These are phyloP conservation scores for Eustalomyia histrio DNA, from an alignment of 2,888 invertebrate genomes.

Conservation along the genomic window DNA sequence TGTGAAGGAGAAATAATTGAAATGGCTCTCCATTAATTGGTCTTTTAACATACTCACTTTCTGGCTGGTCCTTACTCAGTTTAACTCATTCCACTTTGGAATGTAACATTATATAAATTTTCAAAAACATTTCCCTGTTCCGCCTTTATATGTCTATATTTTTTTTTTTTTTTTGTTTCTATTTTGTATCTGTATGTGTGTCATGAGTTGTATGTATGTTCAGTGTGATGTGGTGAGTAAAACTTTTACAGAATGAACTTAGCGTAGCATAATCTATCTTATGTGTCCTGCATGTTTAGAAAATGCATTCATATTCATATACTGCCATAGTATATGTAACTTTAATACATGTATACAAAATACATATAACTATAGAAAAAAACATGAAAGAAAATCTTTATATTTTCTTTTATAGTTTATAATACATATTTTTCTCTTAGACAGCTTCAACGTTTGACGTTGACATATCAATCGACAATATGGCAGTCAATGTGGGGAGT, in stretches of 20 bases:
- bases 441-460: conserved; percentile 62
- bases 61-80: no score
- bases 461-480: conserved; percentile 66
- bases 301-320: conserved; percentile 65
- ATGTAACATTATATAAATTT: no score
- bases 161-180: conserved; percentile 22
- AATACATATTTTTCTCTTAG: conserved; percentile 62
- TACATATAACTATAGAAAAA: conserved; percentile 19
- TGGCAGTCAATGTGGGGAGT: conserved; percentile 52
- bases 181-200: conserved; percentile 9
- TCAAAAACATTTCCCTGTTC: no score
- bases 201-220: conserved; percentile 17
- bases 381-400: conserved; percentile 41
- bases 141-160: background rate
- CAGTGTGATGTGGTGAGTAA: conserved; percentile 56
- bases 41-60: no score
- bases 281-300: conserved; percentile 64
- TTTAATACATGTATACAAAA: background rate
- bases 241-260: conserved; percentile 59
- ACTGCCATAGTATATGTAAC: conserved; percentile 8
- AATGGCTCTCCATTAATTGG: no score
- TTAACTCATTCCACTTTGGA: no score
- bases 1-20: no score
- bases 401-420: conserved; percentile 59
- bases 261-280: conserved; percentile 64